Evolutionary conservation across 2,113 vertebrate genomes (phyloP), one percentile per base, ranked within the genome.

Genomic region (Narcine bancroftii): DNA sequence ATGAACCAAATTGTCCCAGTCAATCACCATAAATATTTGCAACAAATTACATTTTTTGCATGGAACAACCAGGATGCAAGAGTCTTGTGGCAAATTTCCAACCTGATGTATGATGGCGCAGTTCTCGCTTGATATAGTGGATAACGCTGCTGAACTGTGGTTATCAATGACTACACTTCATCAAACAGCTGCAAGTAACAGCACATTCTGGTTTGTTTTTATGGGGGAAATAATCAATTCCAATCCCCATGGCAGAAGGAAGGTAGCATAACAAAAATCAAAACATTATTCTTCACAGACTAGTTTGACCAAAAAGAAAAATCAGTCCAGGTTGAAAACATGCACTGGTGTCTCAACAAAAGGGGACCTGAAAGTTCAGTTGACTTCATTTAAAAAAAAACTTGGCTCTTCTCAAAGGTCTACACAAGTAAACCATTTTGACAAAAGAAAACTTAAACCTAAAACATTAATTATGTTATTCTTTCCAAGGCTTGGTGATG

Each of bases 251-350:
- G 77, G 77, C 42, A 81, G 29, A 47, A 10, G 50, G 42, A 81
- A 9, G 21, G 45, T 5, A 81, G 45, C 45, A 50, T 29, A 13
- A 45, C n/a, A n/a, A 29, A 81, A 81, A 81, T 81, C 47, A 81
- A 81, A 81, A 81, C 77, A 50, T 81, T 50, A 81, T 81, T 81
- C 77, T 47, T 81, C 45, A 50, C 42, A 45, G 19, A 79, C 76
- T 79, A 21, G 45, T 26, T 79, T 79, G 76, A 79, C 47, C 26
- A 79, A 79, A 47, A 45, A n/a, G n/a, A 36, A 39, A n/a, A n/a
- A n/a, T n/a, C 39, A 47, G 39, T 29, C 7, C 42, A 50, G 1
- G 29, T 29, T 50, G 77, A 50, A 81, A 81, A 11, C 45, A 29
- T 15, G 36, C 0, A 81, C 77, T 9, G 3, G 45, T 81, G 29